Evolutionary conservation across 2,888 invertebrate species (phyloP).

Genomic region (Auanema sp.): DNA sequence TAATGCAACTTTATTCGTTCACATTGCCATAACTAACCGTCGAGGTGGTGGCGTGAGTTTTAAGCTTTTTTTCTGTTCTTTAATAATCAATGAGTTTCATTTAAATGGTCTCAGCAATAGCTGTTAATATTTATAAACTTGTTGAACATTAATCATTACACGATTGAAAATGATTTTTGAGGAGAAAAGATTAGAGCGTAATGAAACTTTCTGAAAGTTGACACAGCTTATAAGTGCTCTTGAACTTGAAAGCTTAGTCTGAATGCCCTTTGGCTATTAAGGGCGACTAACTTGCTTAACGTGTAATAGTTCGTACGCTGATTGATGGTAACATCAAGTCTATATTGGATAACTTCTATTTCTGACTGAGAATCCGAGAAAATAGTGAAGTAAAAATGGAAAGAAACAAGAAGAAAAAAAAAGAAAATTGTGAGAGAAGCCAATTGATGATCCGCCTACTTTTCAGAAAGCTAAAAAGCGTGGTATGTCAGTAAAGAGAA

Average conservation of each 20-base stretch:
- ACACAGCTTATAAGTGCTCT: neutral
- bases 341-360: no score
- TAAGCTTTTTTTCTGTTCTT: neutral
- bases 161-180: neutral
- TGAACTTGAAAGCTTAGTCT: neutral
- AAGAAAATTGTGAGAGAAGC: no score
- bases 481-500: constrained; percentile 65
- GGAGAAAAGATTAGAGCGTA: neutral
- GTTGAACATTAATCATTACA: neutral
- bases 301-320: no score
- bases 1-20: constrained; percentile 70
- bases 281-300: no score
- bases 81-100: neutral
- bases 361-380: no score
- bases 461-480: constrained; percentile 66
- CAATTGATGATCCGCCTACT: no score
- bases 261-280: no score
- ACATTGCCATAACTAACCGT: constrained; percentile 70
- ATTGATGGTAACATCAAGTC: no score
- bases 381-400: no score
- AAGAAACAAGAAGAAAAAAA: no score
- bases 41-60: constrained; percentile 68
- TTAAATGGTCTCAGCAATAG: neutral
- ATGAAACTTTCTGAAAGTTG: neutral
- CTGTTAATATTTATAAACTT: neutral